Conservation (phyloP, 2,797 vertebrate species). For the Fistularia tabacaria region DNA sequence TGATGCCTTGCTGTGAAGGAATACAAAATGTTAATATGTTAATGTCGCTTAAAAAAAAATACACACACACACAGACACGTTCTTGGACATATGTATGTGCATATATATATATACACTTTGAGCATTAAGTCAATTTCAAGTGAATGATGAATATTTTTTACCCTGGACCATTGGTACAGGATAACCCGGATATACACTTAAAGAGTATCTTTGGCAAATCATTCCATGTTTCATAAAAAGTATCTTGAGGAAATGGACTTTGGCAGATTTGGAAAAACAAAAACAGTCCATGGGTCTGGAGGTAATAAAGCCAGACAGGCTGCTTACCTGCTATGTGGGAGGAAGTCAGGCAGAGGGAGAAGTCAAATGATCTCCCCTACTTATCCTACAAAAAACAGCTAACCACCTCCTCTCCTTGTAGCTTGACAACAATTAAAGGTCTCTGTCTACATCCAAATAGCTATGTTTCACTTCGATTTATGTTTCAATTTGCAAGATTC, state of each 20-base stretch:
- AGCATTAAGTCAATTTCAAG: too few relatives aligned
- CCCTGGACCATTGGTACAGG: too few relatives aligned
- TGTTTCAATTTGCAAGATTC: too few relatives aligned
- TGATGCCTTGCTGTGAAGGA: too few relatives aligned
- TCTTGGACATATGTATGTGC: too few relatives aligned
- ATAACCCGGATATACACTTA: neutral
- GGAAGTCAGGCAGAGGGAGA: constrained; percentile 55
- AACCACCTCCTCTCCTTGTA: constrained; percentile 14
- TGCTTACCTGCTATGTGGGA: constrained; percentile 62
- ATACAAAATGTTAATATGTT: too few relatives aligned
- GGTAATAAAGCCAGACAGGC: constrained; percentile 56
- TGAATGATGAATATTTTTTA: too few relatives aligned
- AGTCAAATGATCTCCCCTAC: constrained; percentile 56
- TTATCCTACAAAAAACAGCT: constrained; percentile 2
- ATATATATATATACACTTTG: too few relatives aligned
- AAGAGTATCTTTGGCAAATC: constrained; percentile 11
- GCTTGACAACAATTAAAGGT: constrained; percentile 9
- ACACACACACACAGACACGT: too few relatives aligned
- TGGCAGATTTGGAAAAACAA: constrained; percentile 38
- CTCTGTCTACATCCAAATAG: too few relatives aligned
- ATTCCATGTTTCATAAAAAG: constrained; percentile 17
- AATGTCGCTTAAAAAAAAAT: too few relatives aligned
- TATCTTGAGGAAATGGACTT: constrained; percentile 22
- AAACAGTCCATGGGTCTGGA: constrained; percentile 48
- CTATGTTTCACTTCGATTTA: too few relatives aligned